phyloP scores from a whole-genome alignment of 1,140 invertebrate genomes.

The Teleopsis dalmanni region DNA sequence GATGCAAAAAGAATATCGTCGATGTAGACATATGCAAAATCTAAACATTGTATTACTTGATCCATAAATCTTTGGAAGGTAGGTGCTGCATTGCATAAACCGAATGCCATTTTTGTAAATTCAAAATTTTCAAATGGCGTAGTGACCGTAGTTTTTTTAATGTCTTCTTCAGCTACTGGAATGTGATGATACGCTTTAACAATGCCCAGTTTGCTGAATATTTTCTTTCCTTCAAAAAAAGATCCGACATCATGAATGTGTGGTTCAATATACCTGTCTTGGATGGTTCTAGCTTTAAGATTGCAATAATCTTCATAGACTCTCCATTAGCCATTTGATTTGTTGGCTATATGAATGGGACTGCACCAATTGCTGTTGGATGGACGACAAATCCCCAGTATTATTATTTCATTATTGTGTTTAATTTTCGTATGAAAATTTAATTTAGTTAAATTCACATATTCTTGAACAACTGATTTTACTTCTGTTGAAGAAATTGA shows the following conservation, averaged over 20 bases:
- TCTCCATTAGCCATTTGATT: slow-evolving; percentile 8
- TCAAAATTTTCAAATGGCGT: slow-evolving; percentile 1
- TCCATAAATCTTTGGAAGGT: slow-evolving; percentile 48
- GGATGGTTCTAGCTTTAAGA: slow-evolving; percentile 7
- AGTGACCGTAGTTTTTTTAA: slow-evolving; percentile 1
- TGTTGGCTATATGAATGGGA: slow-evolving; percentile 4
- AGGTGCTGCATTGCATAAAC: slow-evolving; percentile 2
- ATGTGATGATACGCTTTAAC: slow-evolving; percentile 5
- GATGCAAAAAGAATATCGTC: slow-evolving; percentile 49
- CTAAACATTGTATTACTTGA: slow-evolving; percentile 33
- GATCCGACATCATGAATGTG: slow-evolving; percentile 15
- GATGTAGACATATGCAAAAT: slow-evolving; percentile 44
- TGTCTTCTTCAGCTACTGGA: neutral
- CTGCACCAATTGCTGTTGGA: slow-evolving; percentile 1
- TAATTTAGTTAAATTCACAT: neutral
- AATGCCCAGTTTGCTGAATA: slow-evolving; percentile 13
- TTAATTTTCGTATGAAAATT: neutral
- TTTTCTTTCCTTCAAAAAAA: neutral
- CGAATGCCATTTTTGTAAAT: neutral
- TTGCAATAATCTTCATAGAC: slow-evolving; percentile 13
- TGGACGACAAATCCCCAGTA: slow-evolving; percentile 14
- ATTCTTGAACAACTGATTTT: neutral
- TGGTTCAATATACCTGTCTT: slow-evolving; percentile 8
- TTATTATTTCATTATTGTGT: neutral
- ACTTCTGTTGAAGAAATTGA: neutral